Evolutionary conservation across 2,797 vertebrate species (phyloP).

Genomic region (Mormyrops boulengeri): DNA sequence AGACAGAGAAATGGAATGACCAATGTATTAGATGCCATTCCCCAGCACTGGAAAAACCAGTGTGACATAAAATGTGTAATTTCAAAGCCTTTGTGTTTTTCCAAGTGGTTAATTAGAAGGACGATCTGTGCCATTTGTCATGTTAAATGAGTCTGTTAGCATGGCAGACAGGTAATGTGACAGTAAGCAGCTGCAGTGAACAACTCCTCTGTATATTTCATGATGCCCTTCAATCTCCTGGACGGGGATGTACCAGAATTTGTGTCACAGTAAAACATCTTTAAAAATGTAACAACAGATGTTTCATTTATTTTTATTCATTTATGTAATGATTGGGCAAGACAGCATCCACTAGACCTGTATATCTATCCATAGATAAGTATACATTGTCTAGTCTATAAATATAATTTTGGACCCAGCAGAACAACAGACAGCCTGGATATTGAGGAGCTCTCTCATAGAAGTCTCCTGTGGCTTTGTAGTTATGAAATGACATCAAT

Average conservation of each 20-base stretch:
- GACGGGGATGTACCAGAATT: neutral
- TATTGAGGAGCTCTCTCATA: neutral
- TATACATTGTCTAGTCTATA: neutral
- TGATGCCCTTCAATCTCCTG: neutral
- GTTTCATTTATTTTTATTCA: neutral
- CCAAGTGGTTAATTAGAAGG: constrained; percentile 20
- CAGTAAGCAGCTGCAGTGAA: neutral
- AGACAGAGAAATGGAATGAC: neutral
- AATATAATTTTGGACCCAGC: neutral
- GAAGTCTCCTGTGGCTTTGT: neutral
- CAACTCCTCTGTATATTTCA: neutral
- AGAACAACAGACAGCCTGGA: neutral
- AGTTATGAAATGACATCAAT: neutral
- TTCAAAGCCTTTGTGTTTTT: constrained; percentile 2
- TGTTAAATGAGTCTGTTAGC: constrained; percentile 5
- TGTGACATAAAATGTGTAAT: constrained; percentile 21
- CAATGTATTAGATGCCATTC: neutral
- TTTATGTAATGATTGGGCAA: neutral
- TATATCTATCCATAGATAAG: neutral
- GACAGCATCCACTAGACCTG: neutral
- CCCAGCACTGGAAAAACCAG: constrained; percentile 4
- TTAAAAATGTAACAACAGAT: neutral
- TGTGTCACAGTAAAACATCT: neutral
- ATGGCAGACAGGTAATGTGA: constrained; percentile 4
- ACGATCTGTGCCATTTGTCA: neutral